phyloP scores from a whole-genome alignment of 2,797 vertebrate genomes.

The Numenius phaeopus region DNA sequence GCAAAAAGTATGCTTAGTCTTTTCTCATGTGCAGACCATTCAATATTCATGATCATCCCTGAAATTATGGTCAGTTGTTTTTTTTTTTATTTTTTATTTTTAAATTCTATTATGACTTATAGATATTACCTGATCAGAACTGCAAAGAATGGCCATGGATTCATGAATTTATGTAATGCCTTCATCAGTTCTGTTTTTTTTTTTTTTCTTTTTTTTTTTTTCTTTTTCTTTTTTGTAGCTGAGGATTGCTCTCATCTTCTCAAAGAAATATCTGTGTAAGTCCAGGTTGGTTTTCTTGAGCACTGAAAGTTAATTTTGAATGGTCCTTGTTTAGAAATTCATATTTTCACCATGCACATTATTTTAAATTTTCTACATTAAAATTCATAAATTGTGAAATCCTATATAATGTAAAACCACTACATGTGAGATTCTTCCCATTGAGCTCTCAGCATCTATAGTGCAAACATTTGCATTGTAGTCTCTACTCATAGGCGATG shows the following conservation, averaged over 20 bases:
- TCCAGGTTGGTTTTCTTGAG: neutral
- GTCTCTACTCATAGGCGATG: neutral
- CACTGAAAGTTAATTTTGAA: neutral
- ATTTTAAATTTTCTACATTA: neutral
- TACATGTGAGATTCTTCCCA: neutral
- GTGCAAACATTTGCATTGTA: neutral
- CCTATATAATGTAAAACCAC: neutral
- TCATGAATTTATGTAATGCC: neutral
- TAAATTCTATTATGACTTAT: neutral
- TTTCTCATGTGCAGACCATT: neutral
- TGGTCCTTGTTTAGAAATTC: neutral
- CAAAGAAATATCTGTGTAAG: neutral
- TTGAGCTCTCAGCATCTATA: neutral
- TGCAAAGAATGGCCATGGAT: rapidly evolving
- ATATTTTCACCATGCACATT: neutral
- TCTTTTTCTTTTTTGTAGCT: neutral
- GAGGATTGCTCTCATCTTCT: neutral
- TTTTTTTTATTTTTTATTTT: neutral
- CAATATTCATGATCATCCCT: neutral
- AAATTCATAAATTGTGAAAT: neutral
- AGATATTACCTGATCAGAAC: neutral
- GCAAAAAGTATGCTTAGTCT: neutral
- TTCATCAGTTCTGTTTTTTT: neutral
- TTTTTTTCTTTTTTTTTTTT: neutral
- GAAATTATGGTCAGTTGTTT: neutral